Base-by-base conservation (phyloP, 2,113 vertebrate species). In the Tonatia bakeri region DNA sequence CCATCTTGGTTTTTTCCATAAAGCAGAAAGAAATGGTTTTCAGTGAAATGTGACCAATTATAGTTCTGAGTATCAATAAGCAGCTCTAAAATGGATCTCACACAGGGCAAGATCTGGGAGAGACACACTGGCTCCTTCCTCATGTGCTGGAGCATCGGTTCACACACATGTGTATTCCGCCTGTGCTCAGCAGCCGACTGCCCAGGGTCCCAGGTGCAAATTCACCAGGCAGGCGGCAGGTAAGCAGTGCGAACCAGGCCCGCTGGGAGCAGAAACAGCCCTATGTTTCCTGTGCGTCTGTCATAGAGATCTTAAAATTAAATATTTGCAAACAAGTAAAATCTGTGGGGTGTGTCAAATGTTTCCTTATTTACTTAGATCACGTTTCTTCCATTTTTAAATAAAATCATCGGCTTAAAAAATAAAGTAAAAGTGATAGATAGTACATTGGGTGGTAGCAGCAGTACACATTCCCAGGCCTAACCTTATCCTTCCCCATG, bases 361-460 rank as follows among this genome's bases (percentile, higher is more conserved):
- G 96, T 54, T 87, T 87, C 94, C 87, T n/a, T 85, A 95, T 91
- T 84, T 94, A 95, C 94, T 95, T 96, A 88, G 95, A 93, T 97
- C 80, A 73, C 5, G 17, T 17, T 43, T 86, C 76, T 86, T 54
- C 92, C 28, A 64, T 22, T 92, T 96, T 40, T 95, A 97, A 97
- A 98, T 96, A 98, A 98, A 98, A 98, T 94, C 61, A 96, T 43
- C 95, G 80, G 91, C 84, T 88, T 28, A 97, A 98, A 67, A 40
- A 94, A 98, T 97, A 89, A 84, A 90, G 96, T 97, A 94, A 98
- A 98, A 98, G 72, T 83, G 87, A 96, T 45, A 77, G 36, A 67
- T 31, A 87, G 92, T 95, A 94, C 38, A 81, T 11, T 26, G 61
- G 91, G 79, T 81, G n/a, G 52, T 72, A 94, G 97, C 17, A 96